These are phyloP conservation scores for Pectinophora gossypiella DNA, from an alignment of 1,140 invertebrate genomes.

Conservation along the genomic window DNA sequence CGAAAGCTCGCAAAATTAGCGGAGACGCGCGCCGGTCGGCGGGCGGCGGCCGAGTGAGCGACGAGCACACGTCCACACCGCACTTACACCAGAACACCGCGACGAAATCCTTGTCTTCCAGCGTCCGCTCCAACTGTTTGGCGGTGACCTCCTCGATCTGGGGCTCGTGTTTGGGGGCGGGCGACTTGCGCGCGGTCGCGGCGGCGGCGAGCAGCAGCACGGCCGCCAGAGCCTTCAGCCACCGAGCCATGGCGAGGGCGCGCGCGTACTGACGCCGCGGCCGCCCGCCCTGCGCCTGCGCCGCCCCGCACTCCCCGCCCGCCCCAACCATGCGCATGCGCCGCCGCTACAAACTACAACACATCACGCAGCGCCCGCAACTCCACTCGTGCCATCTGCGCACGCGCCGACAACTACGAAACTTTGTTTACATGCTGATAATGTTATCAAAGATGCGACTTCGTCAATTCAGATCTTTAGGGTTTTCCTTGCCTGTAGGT, in stretches of 20 bases:
- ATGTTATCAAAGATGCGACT: too few relatives aligned
- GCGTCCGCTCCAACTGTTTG: constrained; percentile 91
- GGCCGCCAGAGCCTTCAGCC: constrained; percentile 69
- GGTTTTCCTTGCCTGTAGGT: too few relatives aligned
- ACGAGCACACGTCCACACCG: constrained; percentile 6
- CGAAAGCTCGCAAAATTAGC: constrained; percentile 21
- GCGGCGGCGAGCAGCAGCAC: constrained; percentile 46
- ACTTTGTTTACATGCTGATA: too few relatives aligned
- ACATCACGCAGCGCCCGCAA: constrained; percentile 6
- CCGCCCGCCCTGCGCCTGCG: constrained; percentile 33
- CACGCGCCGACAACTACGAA: constrained; percentile 4
- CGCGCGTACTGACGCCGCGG: constrained; percentile 63
- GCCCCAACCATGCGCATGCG: constrained; percentile 30
- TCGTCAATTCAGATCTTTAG: too few relatives aligned
- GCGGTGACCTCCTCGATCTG: constrained; percentile 94
- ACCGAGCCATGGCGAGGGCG: constrained; percentile 74
- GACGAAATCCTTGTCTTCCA: constrained; percentile 94
- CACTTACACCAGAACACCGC: constrained; percentile 98
- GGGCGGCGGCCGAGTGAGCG: constrained; percentile 21
- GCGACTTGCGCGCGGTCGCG: constrained; percentile 55
- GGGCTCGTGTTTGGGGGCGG: constrained; percentile 77
- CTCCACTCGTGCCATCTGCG: not conserved
- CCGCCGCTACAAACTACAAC: too few relatives aligned
- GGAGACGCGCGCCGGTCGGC: constrained; percentile 32
- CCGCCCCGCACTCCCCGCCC: constrained; percentile 47